Conservation (phyloP, 2,797 vertebrate genomes). For the Limosa lapponica region DNA sequence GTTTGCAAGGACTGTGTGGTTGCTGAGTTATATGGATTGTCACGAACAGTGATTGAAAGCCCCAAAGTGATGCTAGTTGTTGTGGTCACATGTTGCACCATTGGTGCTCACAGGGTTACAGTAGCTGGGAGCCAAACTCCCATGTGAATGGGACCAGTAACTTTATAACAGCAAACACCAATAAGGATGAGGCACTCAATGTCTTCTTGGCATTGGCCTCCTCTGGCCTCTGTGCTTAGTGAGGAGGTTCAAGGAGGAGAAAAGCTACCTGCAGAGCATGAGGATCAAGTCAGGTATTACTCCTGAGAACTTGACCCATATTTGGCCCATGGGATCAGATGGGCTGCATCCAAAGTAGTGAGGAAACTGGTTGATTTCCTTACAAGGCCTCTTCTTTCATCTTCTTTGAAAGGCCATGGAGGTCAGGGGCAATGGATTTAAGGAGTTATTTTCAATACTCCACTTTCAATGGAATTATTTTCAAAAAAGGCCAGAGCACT, state of each 20-base stretch:
- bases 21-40: neutral
- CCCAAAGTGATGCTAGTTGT: neutral
- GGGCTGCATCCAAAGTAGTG: neutral
- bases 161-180: neutral
- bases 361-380: neutral
- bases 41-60: neutral
- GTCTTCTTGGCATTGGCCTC: neutral
- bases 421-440: neutral
- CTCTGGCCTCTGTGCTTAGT: neutral
- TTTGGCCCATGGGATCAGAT: neutral
- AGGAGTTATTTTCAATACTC: no score
- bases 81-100: neutral
- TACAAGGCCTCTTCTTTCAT: neutral
- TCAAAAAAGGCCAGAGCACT: neutral
- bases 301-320: neutral
- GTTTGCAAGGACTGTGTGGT: neutral
- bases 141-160: fast-evolving
- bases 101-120: neutral
- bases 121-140: neutral
- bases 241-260: neutral
- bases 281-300: neutral
- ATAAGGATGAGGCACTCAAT: neutral
- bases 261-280: neutral
- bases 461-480: neutral
- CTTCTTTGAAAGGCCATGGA: neutral